Evolutionary conservation across 2,888 invertebrate genomes (phyloP), one percentile per base, ranked within the genome.

Genomic region (Morpho deidamia): DNA sequence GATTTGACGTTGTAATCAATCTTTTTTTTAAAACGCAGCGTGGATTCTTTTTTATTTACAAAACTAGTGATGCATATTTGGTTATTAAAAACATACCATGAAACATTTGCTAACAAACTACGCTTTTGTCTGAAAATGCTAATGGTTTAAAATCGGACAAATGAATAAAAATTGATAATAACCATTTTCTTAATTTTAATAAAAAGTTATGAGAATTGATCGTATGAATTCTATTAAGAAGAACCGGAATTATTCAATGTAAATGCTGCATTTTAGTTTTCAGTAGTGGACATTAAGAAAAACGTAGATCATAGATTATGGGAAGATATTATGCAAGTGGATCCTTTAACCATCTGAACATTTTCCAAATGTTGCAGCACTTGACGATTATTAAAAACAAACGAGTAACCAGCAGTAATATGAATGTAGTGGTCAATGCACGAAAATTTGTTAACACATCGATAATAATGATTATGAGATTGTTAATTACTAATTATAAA

Each of bases 361-460:
- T 67, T 72, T 73, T 71, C 69, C 67, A 74, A 76, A 77, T 74
- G 69, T 72, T 76, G 66, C 71, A 70, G 79, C 74, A 52, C 56
- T 57, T 50, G 44, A 63, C 65, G 69, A 76, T 78, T 81, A 80
- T 78, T 79, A 77, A 78, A 72, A 78, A 76, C 70, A 67, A 70
- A 71, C 64, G 61, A 70, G 39, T 46, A 39, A 23, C 46, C 11
- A 46, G 11, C 46, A 23, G 11, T 46, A 39, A 46, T 69, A 65
- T 58, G 73, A 73, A 63, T 63, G 56, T 35, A 34, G 44, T 53
- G 44, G 11, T n/a, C 33, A 23, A 32, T 38, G 32, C 32, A 46
- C 11, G 8, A 42, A n/a, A 11, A 42, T 39, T 46, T 39, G 32
- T 39, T 46, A 11, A 46, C 32, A 72, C 71, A 72, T 34, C 39